Evolutionary conservation across 2,888 invertebrate species (phyloP).

Genomic region (Epirrhoe alternata): DNA sequence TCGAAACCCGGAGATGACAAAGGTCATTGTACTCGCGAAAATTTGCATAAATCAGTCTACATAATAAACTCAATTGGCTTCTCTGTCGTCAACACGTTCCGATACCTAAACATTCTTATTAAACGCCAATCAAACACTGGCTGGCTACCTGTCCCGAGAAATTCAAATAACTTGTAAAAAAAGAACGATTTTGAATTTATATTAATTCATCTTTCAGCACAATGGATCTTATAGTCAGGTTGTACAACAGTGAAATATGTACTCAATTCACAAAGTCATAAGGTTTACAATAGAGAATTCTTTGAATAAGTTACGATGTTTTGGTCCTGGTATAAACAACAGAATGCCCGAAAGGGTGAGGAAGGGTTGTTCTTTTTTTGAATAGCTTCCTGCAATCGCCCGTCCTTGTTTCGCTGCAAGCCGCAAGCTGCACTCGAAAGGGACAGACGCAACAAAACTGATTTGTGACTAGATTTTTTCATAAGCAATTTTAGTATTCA

Average conservation of each 20-base stretch:
- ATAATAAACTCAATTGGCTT: slow-evolving; percentile 55
- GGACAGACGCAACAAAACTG: slow-evolving; percentile 55
- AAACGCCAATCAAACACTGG: slow-evolving; percentile 57
- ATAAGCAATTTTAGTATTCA: slow-evolving; percentile 80
- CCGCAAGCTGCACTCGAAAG: slow-evolving; percentile 47
- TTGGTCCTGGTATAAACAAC: slow-evolving; percentile 67
- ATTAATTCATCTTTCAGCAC: slow-evolving; percentile 58
- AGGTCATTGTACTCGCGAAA: slow-evolving; percentile 69
- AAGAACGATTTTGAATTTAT: slow-evolving; percentile 66
- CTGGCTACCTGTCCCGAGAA: slow-evolving; percentile 76
- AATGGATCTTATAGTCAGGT: slow-evolving; percentile 22
- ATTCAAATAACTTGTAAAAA: slow-evolving; percentile 54
- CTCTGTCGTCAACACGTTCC: slow-evolving; percentile 42
- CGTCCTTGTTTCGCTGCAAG: slow-evolving; percentile 61
- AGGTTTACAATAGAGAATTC: slow-evolving; percentile 49
- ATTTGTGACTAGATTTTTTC: slow-evolving; percentile 61
- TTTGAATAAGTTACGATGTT: slow-evolving; percentile 58
- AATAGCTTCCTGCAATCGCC: slow-evolving; percentile 76
- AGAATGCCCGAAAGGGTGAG: slow-evolving; percentile 78
- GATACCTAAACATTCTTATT: slow-evolving; percentile 51
- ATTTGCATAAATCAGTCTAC: slow-evolving; percentile 70
- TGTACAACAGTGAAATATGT: slow-evolving; percentile 1
- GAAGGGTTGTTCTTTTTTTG: slow-evolving; percentile 84
- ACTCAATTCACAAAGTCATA: slow-evolving; percentile 31
- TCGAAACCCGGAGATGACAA: slow-evolving; percentile 46